A percentile compares a stretch with the other conserved stretches of the same genome.
These are phyloP conservation scores for Vimba vimba DNA, from an alignment of 2,113 vertebrate genomes.

Conservation along the genomic window DNA sequence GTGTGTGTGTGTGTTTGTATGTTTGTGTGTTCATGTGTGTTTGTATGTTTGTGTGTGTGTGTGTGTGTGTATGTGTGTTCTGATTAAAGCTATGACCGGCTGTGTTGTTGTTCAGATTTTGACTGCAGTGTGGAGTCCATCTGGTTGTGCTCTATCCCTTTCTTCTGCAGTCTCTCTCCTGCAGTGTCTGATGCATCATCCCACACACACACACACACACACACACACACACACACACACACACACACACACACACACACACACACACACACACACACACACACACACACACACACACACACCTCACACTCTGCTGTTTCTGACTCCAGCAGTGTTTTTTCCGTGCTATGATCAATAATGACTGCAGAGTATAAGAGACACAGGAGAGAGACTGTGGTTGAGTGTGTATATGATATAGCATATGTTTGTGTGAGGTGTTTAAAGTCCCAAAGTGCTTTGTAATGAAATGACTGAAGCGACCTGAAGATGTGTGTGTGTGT, in stretches of 20 bases:
- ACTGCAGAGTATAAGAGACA: background rate
- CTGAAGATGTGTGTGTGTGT: constrained; percentile 22
- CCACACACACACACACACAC: background rate
- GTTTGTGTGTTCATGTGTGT: no score
- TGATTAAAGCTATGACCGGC: background rate
- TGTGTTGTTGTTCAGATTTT: constrained; percentile 32
- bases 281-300: constrained; percentile 35
- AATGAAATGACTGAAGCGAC: constrained; percentile 21
- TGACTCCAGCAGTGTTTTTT: constrained; percentile 15
- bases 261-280: background rate
- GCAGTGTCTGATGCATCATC: constrained; percentile 43
- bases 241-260: constrained; percentile 29
- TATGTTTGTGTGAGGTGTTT: background rate
- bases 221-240: background rate
- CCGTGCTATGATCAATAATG: background rate
- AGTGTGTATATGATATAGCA: background rate
- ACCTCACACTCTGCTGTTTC: background rate
- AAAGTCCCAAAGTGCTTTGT: constrained; percentile 13
- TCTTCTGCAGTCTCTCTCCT: constrained; percentile 38
- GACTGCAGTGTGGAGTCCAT: constrained; percentile 27
- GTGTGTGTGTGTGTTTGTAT: no score
- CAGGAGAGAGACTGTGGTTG: background rate
- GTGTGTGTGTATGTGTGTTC: background rate
- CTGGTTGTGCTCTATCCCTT: constrained; percentile 40
- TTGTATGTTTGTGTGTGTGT: no score